Evolutionary conservation across 2,888 invertebrate species (phyloP).

Genomic region (Pseudeuparius sepicola): DNA sequence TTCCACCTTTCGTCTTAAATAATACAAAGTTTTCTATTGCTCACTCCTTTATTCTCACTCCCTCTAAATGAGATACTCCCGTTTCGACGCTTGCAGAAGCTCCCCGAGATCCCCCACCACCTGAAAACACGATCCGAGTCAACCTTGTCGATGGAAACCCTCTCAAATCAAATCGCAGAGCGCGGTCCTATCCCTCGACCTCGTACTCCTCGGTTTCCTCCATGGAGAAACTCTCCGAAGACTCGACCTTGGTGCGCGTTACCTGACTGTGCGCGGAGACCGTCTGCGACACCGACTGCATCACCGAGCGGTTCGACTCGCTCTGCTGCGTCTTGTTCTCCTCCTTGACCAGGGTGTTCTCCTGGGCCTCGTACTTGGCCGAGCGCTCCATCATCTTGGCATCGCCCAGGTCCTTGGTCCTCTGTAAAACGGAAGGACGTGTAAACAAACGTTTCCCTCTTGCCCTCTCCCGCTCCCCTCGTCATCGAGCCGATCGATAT

Average conservation of each 20-base stretch:
- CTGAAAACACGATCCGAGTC: too few species aligned
- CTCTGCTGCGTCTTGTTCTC: constrained; percentile 32
- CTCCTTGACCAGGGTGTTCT: constrained; percentile 34
- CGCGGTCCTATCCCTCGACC: constrained; percentile 31
- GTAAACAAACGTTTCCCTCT: neutral
- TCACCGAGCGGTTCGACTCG: constrained; percentile 32
- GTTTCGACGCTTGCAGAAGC: too few species aligned
- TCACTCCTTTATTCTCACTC: too few species aligned
- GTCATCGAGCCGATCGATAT: too few species aligned
- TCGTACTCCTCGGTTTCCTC: constrained; percentile 39
- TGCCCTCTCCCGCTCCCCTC: too few species aligned
- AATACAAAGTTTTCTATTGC: too few species aligned
- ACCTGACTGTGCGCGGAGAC: constrained; percentile 34
- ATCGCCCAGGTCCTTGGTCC: constrained; percentile 34
- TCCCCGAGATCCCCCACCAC: too few species aligned
- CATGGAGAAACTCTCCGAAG: constrained; percentile 37
- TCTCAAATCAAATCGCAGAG: too few species aligned
- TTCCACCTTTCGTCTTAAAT: too few species aligned
- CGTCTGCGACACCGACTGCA: constrained; percentile 30
- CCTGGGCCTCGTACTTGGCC: constrained; percentile 35
- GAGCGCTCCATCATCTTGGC: constrained; percentile 35
- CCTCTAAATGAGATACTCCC: too few species aligned
- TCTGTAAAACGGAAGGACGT: constrained; percentile 29
- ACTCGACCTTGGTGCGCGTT: constrained; percentile 33
- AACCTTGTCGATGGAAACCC: too few species aligned